Percentiles rank a stretch among this genome's conserved stretches.
Conservation (phyloP, 2,113 vertebrate genomes). For the Calidris pygmaea region DNA sequence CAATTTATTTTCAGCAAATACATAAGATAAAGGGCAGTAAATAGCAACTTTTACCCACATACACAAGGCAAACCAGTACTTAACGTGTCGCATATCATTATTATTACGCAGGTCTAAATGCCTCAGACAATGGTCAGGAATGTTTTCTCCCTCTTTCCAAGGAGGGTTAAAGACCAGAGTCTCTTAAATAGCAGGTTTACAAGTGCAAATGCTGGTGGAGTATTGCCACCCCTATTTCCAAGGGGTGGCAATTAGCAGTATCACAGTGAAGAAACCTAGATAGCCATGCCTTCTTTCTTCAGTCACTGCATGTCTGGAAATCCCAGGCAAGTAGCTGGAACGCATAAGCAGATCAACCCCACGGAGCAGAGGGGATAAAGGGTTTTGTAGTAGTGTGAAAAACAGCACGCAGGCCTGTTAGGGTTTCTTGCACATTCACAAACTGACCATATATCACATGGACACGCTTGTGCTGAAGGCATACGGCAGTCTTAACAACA, state of each 20-base stretch:
- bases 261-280: background rate
- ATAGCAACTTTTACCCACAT: constrained; percentile 31
- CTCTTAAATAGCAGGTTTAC: constrained; percentile 11
- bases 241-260: background rate
- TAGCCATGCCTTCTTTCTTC: background rate
- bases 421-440: background rate
- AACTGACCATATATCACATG: fast-evolving
- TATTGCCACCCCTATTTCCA: background rate
- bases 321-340: background rate
- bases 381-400: background rate
- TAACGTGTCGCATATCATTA: background rate
- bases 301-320: background rate
- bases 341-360: background rate
- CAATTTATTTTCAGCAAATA: background rate
- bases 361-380: background rate
- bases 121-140: constrained; percentile 26
- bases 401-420: background rate
- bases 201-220: background rate
- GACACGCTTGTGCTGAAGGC: background rate
- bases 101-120: constrained; percentile 5
- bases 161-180: background rate
- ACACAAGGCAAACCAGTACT: constrained; percentile 9
- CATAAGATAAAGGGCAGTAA: constrained; percentile 40
- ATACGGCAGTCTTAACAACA: background rate
- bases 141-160: constrained; percentile 13